These are phyloP conservation scores for Drosophila acutilabella DNA, from an alignment of 2,888 invertebrate species.

Conservation along the genomic window DNA sequence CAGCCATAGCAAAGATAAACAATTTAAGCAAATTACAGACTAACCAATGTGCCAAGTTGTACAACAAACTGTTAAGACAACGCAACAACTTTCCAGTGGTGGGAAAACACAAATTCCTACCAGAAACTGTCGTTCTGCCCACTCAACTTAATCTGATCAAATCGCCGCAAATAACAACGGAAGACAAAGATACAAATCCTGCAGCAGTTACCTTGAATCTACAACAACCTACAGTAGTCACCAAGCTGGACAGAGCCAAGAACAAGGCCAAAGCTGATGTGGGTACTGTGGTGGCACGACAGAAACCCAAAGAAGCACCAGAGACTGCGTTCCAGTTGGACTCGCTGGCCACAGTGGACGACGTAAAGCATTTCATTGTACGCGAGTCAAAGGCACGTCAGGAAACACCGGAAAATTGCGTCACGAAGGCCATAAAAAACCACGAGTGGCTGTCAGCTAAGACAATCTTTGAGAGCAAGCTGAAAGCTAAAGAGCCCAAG, in stretches of 20 bases:
- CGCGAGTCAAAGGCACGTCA: conserved; percentile 73
- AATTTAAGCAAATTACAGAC: conserved; percentile 62
- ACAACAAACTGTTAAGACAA: conserved; percentile 61
- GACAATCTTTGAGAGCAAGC: conserved; percentile 76
- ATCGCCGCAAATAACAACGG: background rate
- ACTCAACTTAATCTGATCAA: conserved; percentile 13
- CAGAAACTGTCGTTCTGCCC: conserved; percentile 55
- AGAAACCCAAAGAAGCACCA: background rate
- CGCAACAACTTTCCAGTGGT: conserved; percentile 71
- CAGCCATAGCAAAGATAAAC: conserved; percentile 77
- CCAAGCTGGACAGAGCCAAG: conserved; percentile 56
- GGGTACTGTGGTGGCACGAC: conserved; percentile 52
- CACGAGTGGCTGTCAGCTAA: conserved; percentile 82
- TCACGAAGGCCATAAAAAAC: conserved; percentile 72
- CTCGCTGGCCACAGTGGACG: conserved; percentile 68
- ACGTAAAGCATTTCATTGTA: conserved; percentile 75
- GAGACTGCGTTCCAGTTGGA: conserved; percentile 55
- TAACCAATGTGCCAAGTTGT: conserved; percentile 66
- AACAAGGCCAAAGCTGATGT: conserved; percentile 62
- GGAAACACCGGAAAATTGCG: conserved; percentile 49
- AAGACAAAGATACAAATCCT: conserved; percentile 25
- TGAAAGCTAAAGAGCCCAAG: conserved; percentile 65
- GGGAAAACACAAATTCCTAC: conserved; percentile 60
- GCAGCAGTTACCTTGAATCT: conserved; percentile 13
- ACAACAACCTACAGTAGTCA: conserved; percentile 34